Conservation (phyloP, 2,113 vertebrate genomes). For the Oryzias curvinotus region DNA sequence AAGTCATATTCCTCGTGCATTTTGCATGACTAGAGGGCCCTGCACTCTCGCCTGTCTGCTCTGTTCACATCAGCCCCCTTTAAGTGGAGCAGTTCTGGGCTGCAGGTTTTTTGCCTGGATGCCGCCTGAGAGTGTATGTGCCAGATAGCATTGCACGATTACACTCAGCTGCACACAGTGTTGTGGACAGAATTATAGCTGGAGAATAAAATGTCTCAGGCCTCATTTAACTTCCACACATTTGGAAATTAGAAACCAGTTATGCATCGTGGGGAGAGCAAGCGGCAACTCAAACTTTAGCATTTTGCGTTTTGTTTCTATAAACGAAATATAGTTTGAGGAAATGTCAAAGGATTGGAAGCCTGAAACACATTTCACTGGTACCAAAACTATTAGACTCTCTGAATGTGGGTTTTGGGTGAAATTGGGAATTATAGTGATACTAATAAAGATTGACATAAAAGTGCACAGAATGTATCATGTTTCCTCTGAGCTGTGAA, state of each 20-base stretch:
- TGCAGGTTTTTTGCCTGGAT: slow-evolving; percentile 81
- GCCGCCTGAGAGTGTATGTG: slow-evolving; percentile 73
- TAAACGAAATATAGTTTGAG: neutral
- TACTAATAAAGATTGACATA: slow-evolving; percentile 40
- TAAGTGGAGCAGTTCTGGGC: slow-evolving; percentile 87
- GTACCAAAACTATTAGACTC: slow-evolving; percentile 2
- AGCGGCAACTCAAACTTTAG: neutral
- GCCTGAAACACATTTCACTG: neutral
- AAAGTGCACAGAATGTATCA: slow-evolving; percentile 30
- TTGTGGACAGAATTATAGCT: slow-evolving; percentile 58
- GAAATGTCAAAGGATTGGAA: neutral
- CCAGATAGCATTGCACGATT: slow-evolving; percentile 65
- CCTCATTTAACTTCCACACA: slow-evolving; percentile 69
- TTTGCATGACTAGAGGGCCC: slow-evolving; percentile 89
- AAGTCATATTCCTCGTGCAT: slow-evolving; percentile 87
- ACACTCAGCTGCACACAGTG: slow-evolving; percentile 58
- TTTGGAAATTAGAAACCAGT: slow-evolving; percentile 68
- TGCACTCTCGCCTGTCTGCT: slow-evolving; percentile 92
- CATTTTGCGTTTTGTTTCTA: neutral
- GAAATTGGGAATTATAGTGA: slow-evolving; percentile 21
- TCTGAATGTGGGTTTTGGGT: slow-evolving; percentile 7
- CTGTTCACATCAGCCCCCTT: slow-evolving; percentile 85
- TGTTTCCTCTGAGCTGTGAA: slow-evolving; percentile 50
- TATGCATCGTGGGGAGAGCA: slow-evolving; percentile 36
- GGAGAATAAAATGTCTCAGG: slow-evolving; percentile 65